phyloP scores from a whole-genome alignment of 2,888 invertebrate genomes.

The Sturmia bella region DNA sequence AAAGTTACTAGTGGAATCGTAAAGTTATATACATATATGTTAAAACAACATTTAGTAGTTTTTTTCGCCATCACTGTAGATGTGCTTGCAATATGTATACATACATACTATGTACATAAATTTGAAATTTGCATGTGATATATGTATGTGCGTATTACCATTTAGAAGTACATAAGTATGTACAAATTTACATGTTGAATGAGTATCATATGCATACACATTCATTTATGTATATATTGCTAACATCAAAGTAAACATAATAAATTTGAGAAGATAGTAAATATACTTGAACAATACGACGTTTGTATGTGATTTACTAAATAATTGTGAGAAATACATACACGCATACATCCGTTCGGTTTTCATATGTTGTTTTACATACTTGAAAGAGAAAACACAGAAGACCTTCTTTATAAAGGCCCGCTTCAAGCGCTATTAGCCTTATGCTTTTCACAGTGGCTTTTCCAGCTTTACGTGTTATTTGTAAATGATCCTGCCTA shows the following conservation, averaged over 20 bases:
- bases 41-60: too few relatives aligned
- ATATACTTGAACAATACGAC: constrained; percentile 58
- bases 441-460: too few relatives aligned
- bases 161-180: background rate
- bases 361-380: background rate
- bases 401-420: too few relatives aligned
- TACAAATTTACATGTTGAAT: too few relatives aligned
- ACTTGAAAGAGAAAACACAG: too few relatives aligned
- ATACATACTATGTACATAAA: background rate
- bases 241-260: constrained; percentile 68
- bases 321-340: background rate
- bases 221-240: constrained; percentile 58
- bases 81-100: background rate
- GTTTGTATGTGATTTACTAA: constrained; percentile 18
- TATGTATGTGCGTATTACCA: background rate
- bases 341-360: background rate
- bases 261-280: constrained; percentile 69
- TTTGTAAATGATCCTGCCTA: too few relatives aligned
- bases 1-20: too few relatives aligned
- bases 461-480: too few relatives aligned
- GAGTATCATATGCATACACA: constrained; percentile 15
- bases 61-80: too few relatives aligned
- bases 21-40: too few relatives aligned
- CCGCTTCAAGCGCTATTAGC: too few relatives aligned
- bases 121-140: too few relatives aligned